Base-by-base conservation (phyloP, 2,797 vertebrate genomes). In the Distichodus sexfasciatus region DNA sequence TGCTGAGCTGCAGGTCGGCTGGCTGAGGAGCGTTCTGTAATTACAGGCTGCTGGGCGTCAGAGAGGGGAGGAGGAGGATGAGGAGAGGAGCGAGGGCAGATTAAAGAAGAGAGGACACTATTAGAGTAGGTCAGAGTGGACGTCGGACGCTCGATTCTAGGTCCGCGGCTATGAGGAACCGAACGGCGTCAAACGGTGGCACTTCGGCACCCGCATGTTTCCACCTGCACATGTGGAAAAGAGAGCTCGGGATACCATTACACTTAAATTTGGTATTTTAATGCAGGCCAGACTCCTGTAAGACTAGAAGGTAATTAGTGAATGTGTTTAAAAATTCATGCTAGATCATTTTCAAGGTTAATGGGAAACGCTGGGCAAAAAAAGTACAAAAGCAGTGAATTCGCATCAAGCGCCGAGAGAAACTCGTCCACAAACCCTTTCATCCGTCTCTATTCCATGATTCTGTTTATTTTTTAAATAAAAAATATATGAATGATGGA, bases 41-140 rank as follows among this genome's bases (percentile, higher is more conserved):
- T 77, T 80, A 80, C 35, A 67, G 71, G 51, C 48, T 23, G 58
- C 54, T 64, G 54, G 60, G 17, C 19, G 74, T 50, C 54, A 47
- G 15, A 55, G 26, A 62, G 11, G 33, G 43, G 40, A 58, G 17
- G 29, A 31, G 29, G 35, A n/a, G n/a, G 23, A 19, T 9, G 15
- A 29, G 9, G 54, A 54, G 35, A 62, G 57, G 50, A 38, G 47
- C 48, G 58, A 55, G 54, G 64, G 48, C 62, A 55, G 51, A n/a
- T 41, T 68, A 77, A 78, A 78, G 58, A 76, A 53, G 70, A 76
- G 74, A 67, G 61, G 69, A 59, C 71, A 71, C 76, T 67, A 77
- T 80, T 72, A 70, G 44, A 65, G 12, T 35, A 14, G 69, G 70
- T 72, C 72, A 65, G 67, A 43, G 64, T 59, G 14, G 61, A 63